Evolutionary conservation across 2,888 invertebrate species (phyloP).

Genomic region (Timema cristinae): DNA sequence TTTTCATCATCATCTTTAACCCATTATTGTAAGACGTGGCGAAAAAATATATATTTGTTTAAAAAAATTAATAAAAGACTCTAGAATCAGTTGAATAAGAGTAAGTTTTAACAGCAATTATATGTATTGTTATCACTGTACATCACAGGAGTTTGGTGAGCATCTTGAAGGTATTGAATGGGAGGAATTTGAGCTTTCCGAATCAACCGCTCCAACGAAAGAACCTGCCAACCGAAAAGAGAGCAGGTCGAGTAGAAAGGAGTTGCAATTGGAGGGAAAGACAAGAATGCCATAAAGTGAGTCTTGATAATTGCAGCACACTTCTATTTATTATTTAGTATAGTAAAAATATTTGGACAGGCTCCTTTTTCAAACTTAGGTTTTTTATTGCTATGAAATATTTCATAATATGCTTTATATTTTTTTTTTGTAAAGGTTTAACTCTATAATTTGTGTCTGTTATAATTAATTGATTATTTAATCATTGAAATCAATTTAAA

Average conservation of each 20-base stretch:
- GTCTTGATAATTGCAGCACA: conserved; percentile 17
- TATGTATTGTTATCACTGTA: not conserved
- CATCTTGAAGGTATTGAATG: conserved; percentile 59
- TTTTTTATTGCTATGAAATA: not conserved
- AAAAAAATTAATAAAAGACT: not conserved
- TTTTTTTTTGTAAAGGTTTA: no score
- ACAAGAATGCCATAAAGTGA: conserved; percentile 44
- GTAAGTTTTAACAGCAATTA: no score
- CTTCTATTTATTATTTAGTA: no score
- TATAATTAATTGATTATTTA: no score
- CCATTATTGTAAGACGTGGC: no score
- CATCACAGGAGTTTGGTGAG: conserved; percentile 28
- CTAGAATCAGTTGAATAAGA: not conserved
- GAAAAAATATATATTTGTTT: no score
- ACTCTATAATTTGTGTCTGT: no score
- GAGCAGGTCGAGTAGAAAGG: conserved; percentile 38
- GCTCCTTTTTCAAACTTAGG: not conserved
- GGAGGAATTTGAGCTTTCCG: conserved; percentile 74
- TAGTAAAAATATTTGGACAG: no score
- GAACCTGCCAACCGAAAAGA: conserved; percentile 25
- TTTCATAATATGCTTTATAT: no score
- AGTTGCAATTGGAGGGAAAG: conserved; percentile 41
- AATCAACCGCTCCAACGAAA: conserved; percentile 19
- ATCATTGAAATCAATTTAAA: no score
- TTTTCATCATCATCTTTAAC: no score